phyloP scores from a whole-genome alignment of 2,113 vertebrate species.

The Paracyprichromis sp. region DNA sequence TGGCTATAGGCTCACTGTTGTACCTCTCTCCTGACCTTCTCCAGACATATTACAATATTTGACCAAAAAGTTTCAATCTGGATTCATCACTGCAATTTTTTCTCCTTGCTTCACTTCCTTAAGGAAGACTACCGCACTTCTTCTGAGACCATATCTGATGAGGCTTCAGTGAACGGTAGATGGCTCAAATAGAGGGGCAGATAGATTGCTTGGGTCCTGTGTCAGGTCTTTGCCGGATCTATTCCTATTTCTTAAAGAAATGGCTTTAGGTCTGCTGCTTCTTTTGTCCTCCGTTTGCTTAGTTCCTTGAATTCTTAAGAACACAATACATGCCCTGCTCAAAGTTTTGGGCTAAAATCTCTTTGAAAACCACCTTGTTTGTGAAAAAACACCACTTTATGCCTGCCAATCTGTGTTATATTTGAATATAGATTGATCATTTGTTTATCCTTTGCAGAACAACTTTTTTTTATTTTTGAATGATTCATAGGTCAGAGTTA shows the following conservation, averaged over 20 bases:
- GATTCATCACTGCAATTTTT: background rate
- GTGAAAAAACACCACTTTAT: background rate
- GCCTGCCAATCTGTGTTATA: background rate
- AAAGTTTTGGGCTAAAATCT: background rate
- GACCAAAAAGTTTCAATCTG: background rate
- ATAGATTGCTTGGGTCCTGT: background rate
- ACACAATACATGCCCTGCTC: background rate
- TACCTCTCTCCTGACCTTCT: background rate
- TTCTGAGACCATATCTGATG: background rate
- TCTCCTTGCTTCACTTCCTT: background rate
- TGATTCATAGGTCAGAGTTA: background rate
- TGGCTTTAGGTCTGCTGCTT: background rate
- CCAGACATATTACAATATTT: background rate
- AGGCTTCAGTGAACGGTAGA: background rate
- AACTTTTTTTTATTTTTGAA: background rate
- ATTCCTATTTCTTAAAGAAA: background rate
- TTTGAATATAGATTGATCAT: background rate
- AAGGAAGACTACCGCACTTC: fast-evolving
- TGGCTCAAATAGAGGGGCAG: background rate
- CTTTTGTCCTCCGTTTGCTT: fast-evolving
- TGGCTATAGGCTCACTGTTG: background rate
- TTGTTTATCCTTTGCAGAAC: background rate
- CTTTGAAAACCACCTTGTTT: fast-evolving
- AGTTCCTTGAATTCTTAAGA: background rate
- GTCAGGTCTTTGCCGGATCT: fast-evolving